Evolutionary conservation across 2,888 invertebrate genomes (phyloP), one percentile per base, ranked within the genome.

Genomic region (Caradrina clavipalpis): DNA sequence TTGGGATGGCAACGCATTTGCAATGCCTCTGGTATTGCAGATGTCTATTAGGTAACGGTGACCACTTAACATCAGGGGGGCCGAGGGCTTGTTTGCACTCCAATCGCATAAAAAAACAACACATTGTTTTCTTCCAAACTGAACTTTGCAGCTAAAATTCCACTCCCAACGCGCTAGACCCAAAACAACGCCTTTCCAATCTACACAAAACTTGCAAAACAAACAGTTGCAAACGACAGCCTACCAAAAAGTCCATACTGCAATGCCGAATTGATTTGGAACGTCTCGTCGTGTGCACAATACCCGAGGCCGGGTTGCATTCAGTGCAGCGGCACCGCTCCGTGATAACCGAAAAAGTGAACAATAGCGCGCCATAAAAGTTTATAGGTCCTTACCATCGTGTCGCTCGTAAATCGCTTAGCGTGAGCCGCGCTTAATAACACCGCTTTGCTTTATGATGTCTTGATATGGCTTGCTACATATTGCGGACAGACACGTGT

Each of bases 401-500:
- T 76, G 80, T 76, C 64, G 83, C 69, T 82, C 80, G 71, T 85
- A 78, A 76, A 80, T 80, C 76, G 76, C 69, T 82, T 80, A 82
- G 69, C 61, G 66, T 69, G 42, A 45, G 72, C 62, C 47, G 35
- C 49, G 64, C 68, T 68, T 82, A 82, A 82, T 77, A 72, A 74
- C 73, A 61, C 62, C 81, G 78, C 59, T 80, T 74, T 71, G 71
- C 57, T 83, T 78, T 83, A 82, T 64, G 74, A 68, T 64, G 42
- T 53, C 73, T 54, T 69, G n/a, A 59, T 72, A 77, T 56, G 49
- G 35, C 54, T 22, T 15, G 60, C 60, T 53, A 50, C 53, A 76
- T 78, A 56, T 78, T 60, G n/a, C 26, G 56, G 10, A 58, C 10
- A 13, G 21, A 42, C 19, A 69, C 21, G 17, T 47, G 7, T 11